phyloP scores from a whole-genome alignment of 2,113 vertebrate genomes.

The Myiagra hebetior region DNA sequence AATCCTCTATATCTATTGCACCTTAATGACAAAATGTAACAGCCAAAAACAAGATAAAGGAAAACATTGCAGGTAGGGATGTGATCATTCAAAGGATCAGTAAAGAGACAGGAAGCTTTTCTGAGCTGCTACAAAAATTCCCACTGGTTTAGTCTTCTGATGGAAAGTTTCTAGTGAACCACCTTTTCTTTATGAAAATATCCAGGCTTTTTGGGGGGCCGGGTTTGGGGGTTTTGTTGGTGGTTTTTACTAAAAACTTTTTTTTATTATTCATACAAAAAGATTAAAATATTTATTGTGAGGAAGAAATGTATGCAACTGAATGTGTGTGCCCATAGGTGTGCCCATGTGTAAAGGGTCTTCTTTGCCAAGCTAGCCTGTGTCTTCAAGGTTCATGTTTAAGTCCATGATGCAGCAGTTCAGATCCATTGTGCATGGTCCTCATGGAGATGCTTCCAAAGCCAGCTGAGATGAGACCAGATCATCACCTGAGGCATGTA shows the following conservation, averaged over 20 bases:
- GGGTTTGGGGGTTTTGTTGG: accelerated
- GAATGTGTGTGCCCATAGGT: accelerated
- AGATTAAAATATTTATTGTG: neutral
- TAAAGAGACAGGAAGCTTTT: neutral
- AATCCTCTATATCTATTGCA: neutral
- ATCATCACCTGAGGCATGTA: neutral
- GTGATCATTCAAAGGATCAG: neutral
- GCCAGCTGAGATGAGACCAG: neutral
- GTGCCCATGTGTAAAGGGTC: neutral
- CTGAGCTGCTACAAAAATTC: neutral
- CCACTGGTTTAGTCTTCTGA: neutral
- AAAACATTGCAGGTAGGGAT: neutral
- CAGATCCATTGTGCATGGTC: neutral
- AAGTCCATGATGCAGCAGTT: neutral
- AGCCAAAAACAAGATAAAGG: neutral
- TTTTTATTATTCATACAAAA: neutral
- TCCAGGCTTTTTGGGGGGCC: accelerated
- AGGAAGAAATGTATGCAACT: neutral
- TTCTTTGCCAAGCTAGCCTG: neutral
- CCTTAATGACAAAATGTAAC: neutral
- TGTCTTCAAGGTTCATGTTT: neutral
- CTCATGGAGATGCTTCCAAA: neutral
- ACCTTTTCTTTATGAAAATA: neutral
- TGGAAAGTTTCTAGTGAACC: neutral
- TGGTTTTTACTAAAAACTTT: neutral